phyloP scores from a whole-genome alignment of 2,113 vertebrate species.

The Rhinogobius similis region DNA sequence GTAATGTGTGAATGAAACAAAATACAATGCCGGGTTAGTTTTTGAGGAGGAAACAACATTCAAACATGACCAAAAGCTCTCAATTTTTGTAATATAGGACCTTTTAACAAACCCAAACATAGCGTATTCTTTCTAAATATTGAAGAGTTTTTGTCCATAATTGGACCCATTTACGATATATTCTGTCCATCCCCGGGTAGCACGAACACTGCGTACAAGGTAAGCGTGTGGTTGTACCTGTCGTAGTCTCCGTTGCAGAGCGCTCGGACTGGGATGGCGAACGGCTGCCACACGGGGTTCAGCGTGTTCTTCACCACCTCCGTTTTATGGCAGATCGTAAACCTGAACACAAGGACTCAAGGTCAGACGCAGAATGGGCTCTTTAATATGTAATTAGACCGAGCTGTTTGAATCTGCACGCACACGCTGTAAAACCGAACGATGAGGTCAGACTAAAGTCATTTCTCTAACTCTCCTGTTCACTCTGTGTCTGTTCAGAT shows the following conservation, averaged over 20 bases:
- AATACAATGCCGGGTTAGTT: too few relatives aligned
- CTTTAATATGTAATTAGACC: conserved; percentile 28
- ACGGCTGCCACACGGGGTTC: conserved; percentile 75
- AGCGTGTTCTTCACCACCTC: conserved; percentile 77
- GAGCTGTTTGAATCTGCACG: neutral
- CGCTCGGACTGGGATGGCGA: conserved; percentile 70
- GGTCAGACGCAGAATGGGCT: conserved; percentile 4
- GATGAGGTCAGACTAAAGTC: conserved; percentile 1
- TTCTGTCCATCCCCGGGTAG: too few relatives aligned
- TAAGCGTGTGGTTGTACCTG: conserved; percentile 60
- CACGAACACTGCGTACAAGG: too few relatives aligned
- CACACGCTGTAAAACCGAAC: neutral
- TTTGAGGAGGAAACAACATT: too few relatives aligned
- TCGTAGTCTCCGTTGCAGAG: conserved; percentile 77
- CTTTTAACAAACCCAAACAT: too few relatives aligned
- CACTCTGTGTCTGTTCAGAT: neutral
- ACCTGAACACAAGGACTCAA: conserved; percentile 43
- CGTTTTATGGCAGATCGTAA: conserved; percentile 78
- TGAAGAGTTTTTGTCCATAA: too few relatives aligned
- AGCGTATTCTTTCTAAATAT: too few relatives aligned
- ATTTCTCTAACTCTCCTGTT: neutral
- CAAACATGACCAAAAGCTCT: too few relatives aligned
- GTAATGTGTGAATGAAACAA: too few relatives aligned
- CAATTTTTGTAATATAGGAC: too few relatives aligned
- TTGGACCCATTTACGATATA: too few relatives aligned